Evolutionary conservation across 2,888 invertebrate genomes (phyloP).

Genomic region (Lycaena phlaeas): DNA sequence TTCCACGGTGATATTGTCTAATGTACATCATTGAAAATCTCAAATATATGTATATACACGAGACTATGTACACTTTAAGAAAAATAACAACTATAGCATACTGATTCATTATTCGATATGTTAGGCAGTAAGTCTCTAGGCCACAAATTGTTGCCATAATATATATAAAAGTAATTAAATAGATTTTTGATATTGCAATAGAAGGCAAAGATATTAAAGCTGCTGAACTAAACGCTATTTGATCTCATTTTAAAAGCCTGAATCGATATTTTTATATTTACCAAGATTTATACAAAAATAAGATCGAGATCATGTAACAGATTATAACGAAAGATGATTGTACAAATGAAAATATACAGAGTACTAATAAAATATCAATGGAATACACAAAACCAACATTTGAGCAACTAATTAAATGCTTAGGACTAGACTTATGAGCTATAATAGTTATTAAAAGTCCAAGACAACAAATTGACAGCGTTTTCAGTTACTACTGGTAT

Average conservation of each 20-base stretch:
- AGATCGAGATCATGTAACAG: too few species aligned
- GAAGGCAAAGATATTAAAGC: background rate
- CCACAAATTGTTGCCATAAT: slow-evolving; percentile 35
- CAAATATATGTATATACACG: slow-evolving; percentile 40
- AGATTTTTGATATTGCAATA: background rate
- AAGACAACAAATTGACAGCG: slow-evolving; percentile 67
- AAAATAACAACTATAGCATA: slow-evolving; percentile 51
- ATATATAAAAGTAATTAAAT: slow-evolving; percentile 8
- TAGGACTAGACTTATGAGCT: slow-evolving; percentile 40
- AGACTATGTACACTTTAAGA: slow-evolving; percentile 44
- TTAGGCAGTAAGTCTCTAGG: slow-evolving; percentile 58
- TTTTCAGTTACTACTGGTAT: slow-evolving; percentile 45
- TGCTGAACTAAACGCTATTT: too few species aligned
- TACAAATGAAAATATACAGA: background rate
- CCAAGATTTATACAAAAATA: too few species aligned
- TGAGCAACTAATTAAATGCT: slow-evolving; percentile 40
- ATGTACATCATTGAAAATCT: slow-evolving; percentile 47
- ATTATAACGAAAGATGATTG: too few species aligned
- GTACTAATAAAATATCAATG: background rate
- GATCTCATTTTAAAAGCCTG: too few species aligned
- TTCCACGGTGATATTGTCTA: too few species aligned
- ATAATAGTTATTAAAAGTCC: slow-evolving; percentile 47
- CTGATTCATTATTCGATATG: slow-evolving; percentile 58
- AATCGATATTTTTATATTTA: too few species aligned
- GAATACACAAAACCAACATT: slow-evolving; percentile 20